Evolutionary conservation across 2,888 invertebrate species (phyloP).

Genomic region (Drosophila seclusa): DNA sequence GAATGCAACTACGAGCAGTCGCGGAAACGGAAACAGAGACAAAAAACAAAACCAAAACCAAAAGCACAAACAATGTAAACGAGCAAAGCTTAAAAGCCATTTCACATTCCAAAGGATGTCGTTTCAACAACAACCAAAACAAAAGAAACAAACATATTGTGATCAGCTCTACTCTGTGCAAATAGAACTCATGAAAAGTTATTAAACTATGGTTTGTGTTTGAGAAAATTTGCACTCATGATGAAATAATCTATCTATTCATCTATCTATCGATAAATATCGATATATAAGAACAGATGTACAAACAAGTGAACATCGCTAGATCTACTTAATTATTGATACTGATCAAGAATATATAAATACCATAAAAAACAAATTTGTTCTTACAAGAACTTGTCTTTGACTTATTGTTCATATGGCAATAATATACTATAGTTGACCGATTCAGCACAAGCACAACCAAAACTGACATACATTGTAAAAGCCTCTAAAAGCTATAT

Average conservation of each 20-base stretch:
- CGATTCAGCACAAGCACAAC: too few relatives aligned
- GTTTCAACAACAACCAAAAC: background rate
- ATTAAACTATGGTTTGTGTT: background rate
- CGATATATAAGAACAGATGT: background rate
- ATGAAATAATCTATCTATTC: background rate
- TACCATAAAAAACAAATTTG: too few relatives aligned
- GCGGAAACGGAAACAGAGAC: conserved; percentile 3
- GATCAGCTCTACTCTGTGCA: background rate
- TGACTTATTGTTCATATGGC: too few relatives aligned
- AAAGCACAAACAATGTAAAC: conserved; percentile 3
- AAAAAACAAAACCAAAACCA: background rate
- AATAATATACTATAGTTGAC: too few relatives aligned
- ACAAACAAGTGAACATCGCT: background rate
- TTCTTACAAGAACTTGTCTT: too few relatives aligned
- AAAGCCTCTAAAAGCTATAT: background rate
- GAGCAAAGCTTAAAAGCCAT: conserved; percentile 4
- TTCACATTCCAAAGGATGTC: background rate
- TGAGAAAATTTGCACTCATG: background rate
- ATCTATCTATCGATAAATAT: background rate
- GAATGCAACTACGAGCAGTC: conserved; percentile 10
- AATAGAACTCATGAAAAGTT: conserved; percentile 1
- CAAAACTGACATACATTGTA: background rate
- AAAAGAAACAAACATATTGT: background rate
- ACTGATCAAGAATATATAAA: background rate
- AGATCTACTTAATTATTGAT: background rate